A percentile compares a stretch with the other conserved stretches of the same genome.
phyloP scores from a whole-genome alignment of 2,888 invertebrate genomes.

The Biston betularia region DNA sequence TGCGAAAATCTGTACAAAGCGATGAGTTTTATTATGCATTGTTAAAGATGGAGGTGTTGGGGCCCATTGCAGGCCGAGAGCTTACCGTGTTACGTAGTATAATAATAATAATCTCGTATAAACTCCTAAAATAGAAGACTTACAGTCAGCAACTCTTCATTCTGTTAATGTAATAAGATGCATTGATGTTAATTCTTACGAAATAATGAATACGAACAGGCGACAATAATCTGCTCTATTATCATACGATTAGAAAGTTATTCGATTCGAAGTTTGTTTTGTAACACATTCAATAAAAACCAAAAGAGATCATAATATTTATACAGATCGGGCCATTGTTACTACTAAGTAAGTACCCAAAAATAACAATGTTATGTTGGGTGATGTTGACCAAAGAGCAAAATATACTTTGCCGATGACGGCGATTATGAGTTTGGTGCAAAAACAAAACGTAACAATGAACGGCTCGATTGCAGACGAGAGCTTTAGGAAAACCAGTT shows the following conservation, averaged over 20 bases:
- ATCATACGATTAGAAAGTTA: constrained; percentile 23
- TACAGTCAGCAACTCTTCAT: background rate
- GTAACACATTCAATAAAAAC: constrained; percentile 4
- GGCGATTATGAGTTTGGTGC: background rate
- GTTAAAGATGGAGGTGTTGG: constrained; percentile 1
- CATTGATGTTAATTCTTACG: constrained; percentile 1
- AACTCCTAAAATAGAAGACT: too few species aligned
- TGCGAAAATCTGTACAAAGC: background rate
- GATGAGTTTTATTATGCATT: constrained; percentile 9
- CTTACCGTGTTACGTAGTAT: too few species aligned
- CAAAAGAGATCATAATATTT: constrained; percentile 8
- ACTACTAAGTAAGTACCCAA: background rate
- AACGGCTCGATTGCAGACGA: background rate
- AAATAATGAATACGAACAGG: background rate
- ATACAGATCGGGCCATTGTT: background rate
- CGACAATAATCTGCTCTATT: constrained; percentile 5
- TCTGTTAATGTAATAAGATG: constrained; percentile 7
- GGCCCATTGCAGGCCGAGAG: too few species aligned
- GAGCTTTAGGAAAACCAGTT: constrained; percentile 6
- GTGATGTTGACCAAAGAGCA: too few species aligned
- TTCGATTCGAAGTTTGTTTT: constrained; percentile 7
- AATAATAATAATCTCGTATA: too few species aligned
- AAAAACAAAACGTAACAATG: background rate
- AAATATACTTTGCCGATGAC: background rate
- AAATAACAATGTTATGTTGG: background rate